These are phyloP conservation scores for Drosophila eohydei DNA, from an alignment of 2,888 invertebrate genomes.

Conservation along the genomic window DNA sequence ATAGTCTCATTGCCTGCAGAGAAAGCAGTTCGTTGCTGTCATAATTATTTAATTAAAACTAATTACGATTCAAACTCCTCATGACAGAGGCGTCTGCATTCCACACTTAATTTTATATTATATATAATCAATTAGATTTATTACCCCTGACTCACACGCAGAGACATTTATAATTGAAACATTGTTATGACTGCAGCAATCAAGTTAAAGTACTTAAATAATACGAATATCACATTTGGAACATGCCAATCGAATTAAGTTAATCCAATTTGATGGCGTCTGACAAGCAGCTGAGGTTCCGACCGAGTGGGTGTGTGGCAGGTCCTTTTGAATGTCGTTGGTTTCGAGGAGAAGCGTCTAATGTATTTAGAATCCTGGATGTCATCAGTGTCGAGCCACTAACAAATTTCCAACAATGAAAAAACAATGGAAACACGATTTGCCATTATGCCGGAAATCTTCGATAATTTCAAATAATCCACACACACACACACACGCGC, in stretches of 20 bases:
- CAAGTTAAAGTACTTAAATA: constrained; percentile 28
- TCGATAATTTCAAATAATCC: constrained; percentile 78
- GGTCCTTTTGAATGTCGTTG: constrained; percentile 28
- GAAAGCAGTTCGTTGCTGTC: not conserved
- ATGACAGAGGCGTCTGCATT: not conserved
- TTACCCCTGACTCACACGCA: not conserved
- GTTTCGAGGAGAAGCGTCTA: constrained; percentile 10
- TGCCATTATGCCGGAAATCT: constrained; percentile 74
- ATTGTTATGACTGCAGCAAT: constrained; percentile 21
- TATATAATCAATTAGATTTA: not conserved
- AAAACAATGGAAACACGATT: constrained; percentile 70
- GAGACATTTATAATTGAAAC: constrained; percentile 8
- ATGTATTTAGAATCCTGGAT: constrained; percentile 46
- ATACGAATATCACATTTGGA: constrained; percentile 28
- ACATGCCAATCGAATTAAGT: constrained; percentile 40
- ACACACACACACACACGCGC: constrained; percentile 22
- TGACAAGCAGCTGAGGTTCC: constrained; percentile 4
- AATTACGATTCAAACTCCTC: not conserved
- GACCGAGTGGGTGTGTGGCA: not conserved
- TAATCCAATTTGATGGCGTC: constrained; percentile 35
- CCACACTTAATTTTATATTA: not conserved
- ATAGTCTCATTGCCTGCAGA: not conserved
- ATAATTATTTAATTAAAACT: not conserved
- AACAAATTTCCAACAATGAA: constrained; percentile 65
- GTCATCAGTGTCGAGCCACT: constrained; percentile 53